Evolutionary conservation across 2,888 invertebrate species (phyloP).

Genomic region (Nephrocerus scutellatus): DNA sequence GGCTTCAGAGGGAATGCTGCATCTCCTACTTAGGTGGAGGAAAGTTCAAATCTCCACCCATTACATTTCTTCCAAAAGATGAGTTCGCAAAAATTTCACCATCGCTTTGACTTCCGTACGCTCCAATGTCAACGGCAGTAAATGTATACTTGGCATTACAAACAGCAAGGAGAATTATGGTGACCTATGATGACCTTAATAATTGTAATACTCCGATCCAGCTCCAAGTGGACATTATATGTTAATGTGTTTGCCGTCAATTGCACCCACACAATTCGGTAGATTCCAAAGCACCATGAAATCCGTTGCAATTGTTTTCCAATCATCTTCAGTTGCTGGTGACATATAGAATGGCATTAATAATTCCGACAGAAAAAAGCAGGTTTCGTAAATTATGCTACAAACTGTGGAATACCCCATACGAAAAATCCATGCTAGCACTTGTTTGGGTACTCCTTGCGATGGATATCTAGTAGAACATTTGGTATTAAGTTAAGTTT

Average conservation of each 20-base stretch:
- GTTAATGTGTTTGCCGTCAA: constrained; percentile 12
- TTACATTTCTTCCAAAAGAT: no score
- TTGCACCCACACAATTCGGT: constrained; percentile 11
- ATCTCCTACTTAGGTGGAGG: no score
- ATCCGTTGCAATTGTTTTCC: constrained; percentile 6
- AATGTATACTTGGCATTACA: constrained; percentile 10
- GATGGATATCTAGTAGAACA: no score
- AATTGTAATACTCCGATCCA: constrained; percentile 10
- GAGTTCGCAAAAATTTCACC: constrained; percentile 10
- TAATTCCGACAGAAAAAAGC: constrained; percentile 8
- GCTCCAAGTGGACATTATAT: constrained; percentile 10
- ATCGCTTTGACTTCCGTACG: constrained; percentile 11
- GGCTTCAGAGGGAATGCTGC: no score
- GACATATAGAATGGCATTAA: constrained; percentile 10
- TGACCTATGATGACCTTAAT: constrained; percentile 4
- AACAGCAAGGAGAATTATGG: constrained; percentile 7
- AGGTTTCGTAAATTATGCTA: constrained; percentile 12
- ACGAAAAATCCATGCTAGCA: constrained; percentile 3
- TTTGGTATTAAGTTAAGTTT: no score
- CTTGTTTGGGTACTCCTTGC: constrained; percentile 1
- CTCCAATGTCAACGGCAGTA: constrained; percentile 7
- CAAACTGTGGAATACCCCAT: constrained; percentile 5
- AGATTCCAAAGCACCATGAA: constrained; percentile 12
- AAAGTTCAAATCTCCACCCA: no score
- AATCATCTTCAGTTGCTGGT: constrained; percentile 4